Base-by-base conservation (phyloP, 2,113 vertebrate genomes). In the Campylorhamphus procurvoides region DNA sequence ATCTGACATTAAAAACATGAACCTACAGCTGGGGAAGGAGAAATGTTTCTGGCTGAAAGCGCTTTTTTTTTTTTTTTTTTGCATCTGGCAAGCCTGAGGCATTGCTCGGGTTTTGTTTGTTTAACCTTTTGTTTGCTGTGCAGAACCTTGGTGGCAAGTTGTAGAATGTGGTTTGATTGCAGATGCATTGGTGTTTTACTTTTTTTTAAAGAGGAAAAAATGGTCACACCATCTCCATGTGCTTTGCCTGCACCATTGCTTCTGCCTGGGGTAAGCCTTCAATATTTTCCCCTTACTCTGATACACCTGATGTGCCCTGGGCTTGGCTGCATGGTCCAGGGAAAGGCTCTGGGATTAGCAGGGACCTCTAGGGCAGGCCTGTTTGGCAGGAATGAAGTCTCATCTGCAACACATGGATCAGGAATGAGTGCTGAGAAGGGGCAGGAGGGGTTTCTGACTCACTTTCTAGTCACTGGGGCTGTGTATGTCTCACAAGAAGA, bases 61-160 rank as follows among this genome's bases (percentile, higher is more conserved):
- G 7, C 27, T 80, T 87, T 71, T 71, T 19, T 37, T 46, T 74
- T 84, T 35, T 24, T 37, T 52, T n/a, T n/a, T 64, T 23, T 56
- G 6, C 78, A 88, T 96, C 92, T 97, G 97, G 94, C 91, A 93
- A 89, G 76, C 78, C 50, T 90, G 90, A 94, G 85, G 67, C 56
- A 58, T 90, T 84, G 80, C 92, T 95, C 0, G 0, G 82, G 91
- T 55, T 91, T 91, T 85, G 69, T 97, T 97, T 97, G 73, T 64
- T 96, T 97, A 97, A 97, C 96, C 93, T 96, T 91, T 93, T 95
- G 73, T 97, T 97, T 97, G 94, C 92, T 94, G 87, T 72, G 75
- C 62, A 64, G 77, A 95, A 90, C 76, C 89, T 87, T 15, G 1
- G 58, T 75, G 92, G 89, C 84, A 94, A 93, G 66, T 72, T 94